A percentile compares a stretch with the other conserved stretches of the same genome.
phyloP scores from a whole-genome alignment of 1,140 invertebrate genomes.

The Ceratoteleas bidentatus region DNA sequence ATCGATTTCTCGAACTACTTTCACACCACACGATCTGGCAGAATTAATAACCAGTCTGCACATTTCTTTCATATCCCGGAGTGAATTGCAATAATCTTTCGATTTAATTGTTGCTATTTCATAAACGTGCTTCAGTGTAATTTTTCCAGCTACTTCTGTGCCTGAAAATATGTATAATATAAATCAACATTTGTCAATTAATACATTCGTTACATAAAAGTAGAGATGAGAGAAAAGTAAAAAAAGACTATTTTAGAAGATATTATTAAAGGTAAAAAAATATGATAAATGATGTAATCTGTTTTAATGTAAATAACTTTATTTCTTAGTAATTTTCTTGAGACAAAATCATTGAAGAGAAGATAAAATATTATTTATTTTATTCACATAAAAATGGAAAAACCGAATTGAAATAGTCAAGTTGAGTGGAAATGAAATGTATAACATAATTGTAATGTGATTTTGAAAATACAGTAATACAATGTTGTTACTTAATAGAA shows the following conservation, averaged over 20 bases:
- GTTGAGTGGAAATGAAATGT: too few species aligned
- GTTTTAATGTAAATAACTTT: not conserved
- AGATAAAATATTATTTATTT: too few species aligned
- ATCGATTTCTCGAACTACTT: slow-evolving; percentile 92
- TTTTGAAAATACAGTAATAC: too few species aligned
- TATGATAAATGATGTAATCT: not conserved
- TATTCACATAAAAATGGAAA: too few species aligned
- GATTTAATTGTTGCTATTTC: slow-evolving; percentile 98
- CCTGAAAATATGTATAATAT: slow-evolving; percentile 8
- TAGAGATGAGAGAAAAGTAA: not conserved
- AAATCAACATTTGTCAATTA: not conserved
- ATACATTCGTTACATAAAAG: not conserved
- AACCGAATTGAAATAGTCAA: too few species aligned
- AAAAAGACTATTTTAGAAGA: not conserved
- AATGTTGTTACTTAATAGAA: too few species aligned
- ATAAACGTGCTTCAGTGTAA: slow-evolving; percentile 98
- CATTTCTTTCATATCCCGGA: slow-evolving; percentile 87
- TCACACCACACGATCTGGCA: slow-evolving; percentile 90
- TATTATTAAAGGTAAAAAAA: not conserved
- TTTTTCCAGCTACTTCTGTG: slow-evolving; percentile 85
- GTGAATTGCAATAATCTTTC: slow-evolving; percentile 83
- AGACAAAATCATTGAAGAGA: too few species aligned
- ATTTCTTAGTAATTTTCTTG: too few species aligned
- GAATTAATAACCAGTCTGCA: slow-evolving; percentile 89
- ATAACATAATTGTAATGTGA: too few species aligned